These are phyloP conservation scores for Epiblema foenella DNA, from an alignment of 2,888 invertebrate genomes.

Conservation along the genomic window DNA sequence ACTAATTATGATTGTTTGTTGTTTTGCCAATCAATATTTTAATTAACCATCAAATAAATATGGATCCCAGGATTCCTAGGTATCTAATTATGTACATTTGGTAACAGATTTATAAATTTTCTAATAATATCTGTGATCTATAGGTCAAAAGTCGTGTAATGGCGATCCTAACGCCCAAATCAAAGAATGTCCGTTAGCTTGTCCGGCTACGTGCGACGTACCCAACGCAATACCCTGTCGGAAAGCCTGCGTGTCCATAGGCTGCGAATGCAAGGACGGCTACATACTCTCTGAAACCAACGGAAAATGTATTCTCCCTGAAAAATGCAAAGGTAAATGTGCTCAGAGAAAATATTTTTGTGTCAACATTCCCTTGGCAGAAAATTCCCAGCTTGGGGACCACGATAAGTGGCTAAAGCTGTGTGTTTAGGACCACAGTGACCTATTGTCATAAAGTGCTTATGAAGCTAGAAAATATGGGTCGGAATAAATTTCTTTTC, in stretches of 20 bases:
- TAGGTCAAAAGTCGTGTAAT: conserved; percentile 45
- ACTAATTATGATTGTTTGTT: background rate
- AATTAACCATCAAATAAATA: too few relatives aligned
- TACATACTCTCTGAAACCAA: conserved; percentile 50
- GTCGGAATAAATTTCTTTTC: conserved; percentile 34
- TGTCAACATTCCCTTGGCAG: conserved; percentile 31
- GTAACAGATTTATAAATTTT: too few relatives aligned
- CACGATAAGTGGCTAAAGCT: conserved; percentile 40
- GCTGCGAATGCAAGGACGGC: conserved; percentile 56
- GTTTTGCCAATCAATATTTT: too few relatives aligned
- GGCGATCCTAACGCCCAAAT: conserved; percentile 56
- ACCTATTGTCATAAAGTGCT: conserved; percentile 42
- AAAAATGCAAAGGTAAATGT: conserved; percentile 58
- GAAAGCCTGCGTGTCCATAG: conserved; percentile 46
- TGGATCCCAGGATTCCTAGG: too few relatives aligned
- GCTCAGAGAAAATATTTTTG: conserved; percentile 28
- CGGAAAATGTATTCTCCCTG: conserved; percentile 53
- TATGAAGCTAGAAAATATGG: conserved; percentile 39
- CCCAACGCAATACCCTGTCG: conserved; percentile 50
- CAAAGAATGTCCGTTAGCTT: conserved; percentile 49
- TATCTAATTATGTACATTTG: too few relatives aligned
- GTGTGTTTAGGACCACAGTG: conserved; percentile 38
- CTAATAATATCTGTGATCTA: background rate
- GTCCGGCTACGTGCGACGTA: conserved; percentile 54
- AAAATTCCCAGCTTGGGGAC: conserved; percentile 28